phyloP scores from a whole-genome alignment of 2,113 vertebrate genomes.

The Nycticorax nycticorax region DNA sequence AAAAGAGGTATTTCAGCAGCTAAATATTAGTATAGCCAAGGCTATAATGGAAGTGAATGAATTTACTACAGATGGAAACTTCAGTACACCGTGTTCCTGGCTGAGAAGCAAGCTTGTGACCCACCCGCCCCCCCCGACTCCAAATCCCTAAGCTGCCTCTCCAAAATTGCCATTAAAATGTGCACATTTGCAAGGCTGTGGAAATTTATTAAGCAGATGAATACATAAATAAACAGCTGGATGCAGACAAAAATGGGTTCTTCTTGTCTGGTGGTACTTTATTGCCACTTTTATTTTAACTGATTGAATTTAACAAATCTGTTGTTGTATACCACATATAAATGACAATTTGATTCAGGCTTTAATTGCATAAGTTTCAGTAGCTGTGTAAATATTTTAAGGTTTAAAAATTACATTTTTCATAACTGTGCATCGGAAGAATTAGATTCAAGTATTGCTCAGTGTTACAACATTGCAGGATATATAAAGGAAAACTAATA shows the following conservation, averaged over 20 bases:
- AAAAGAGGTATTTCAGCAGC: not conserved
- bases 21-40: not conserved
- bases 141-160: not conserved
- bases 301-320: not conserved
- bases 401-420: slow-evolving; percentile 41
- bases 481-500: slow-evolving; percentile 35
- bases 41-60: not conserved
- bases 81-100: not conserved
- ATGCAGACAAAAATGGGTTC: not conserved
- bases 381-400: slow-evolving; percentile 44
- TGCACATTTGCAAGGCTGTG: not conserved
- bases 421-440: slow-evolving; percentile 4
- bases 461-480: not conserved
- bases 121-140: no score
- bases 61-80: not conserved
- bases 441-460: slow-evolving; percentile 34
- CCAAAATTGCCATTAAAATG: not conserved
- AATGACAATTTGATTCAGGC: slow-evolving; percentile 21
- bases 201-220: not conserved
- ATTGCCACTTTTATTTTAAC: slow-evolving; percentile 21
- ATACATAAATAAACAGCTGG: slow-evolving; percentile 32
- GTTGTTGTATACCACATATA: not conserved
- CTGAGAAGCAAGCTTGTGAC: not conserved
- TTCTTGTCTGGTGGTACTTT: slow-evolving; percentile 8
- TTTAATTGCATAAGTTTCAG: slow-evolving; percentile 17